Evolutionary conservation across 2,113 vertebrate genomes (phyloP), one percentile per base, ranked within the genome.

Genomic region (Strigops habroptila): DNA sequence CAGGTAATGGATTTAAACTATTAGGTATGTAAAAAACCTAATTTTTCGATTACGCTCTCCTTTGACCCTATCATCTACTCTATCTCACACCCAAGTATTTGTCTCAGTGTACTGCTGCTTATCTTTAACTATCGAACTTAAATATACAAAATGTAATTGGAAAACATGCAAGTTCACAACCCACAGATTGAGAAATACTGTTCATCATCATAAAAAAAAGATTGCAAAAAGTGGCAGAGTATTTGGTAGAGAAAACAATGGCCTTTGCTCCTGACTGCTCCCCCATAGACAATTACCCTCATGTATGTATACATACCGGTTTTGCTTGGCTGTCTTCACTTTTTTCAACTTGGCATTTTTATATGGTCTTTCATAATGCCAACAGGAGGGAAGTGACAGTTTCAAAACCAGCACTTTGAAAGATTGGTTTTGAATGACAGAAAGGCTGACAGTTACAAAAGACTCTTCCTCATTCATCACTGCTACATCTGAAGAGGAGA

Each of bases 161-260:
- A 92, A 95, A 95, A 76, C 89, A 89, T 11, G 7, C 24, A 92
- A 86, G 68, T 81, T 82, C 65, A 92, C 60, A 95, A 89, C 7
- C 23, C 41, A 49, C 28, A 49, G 75, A 93, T 86, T 94, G 82
- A 81, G 88, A 95, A 96, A 95, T 65, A 90, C 31, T 37, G 49
- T 48, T 87, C 44, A 75, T 77, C 49, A 53, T n/a, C 28, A 63
- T 76, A 14, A 70, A 84, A 85, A 60, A 35, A 35, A 7, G 17
- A 88, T 33, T 75, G 77, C 77, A 92, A 71, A 48, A 92, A 89
- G 60, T 60, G 18, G 35, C 57, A 76, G 89, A 84, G 52, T 48
- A 84, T 35, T 55, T 75, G 31, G 39, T 14, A 84, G 17, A 65
- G 71, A 80, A 90, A 90, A 65, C 37, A 65, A 62, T 18, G 65